Evolutionary conservation across 2,888 invertebrate species (phyloP).

Genomic region (Macaria notata): DNA sequence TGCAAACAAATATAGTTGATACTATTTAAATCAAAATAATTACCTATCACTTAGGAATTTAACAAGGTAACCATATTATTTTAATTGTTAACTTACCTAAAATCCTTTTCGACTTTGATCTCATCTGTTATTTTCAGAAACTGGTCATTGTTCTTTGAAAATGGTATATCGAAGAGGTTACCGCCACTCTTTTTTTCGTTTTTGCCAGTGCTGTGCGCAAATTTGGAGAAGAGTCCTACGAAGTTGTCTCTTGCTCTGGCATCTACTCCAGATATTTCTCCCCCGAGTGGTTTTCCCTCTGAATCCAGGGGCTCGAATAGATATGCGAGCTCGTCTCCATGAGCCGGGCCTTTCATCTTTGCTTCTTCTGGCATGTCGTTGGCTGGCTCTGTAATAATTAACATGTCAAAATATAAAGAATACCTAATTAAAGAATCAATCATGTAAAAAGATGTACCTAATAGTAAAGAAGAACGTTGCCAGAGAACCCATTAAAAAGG

Average conservation of each 20-base stretch:
- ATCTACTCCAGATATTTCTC: conserved; percentile 77
- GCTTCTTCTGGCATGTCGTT: conserved; percentile 31
- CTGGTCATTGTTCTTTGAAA: conserved; percentile 55
- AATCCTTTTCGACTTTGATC: conserved; percentile 60
- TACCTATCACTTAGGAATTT: too few relatives aligned
- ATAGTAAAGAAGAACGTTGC: too few relatives aligned
- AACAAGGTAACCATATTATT: too few relatives aligned
- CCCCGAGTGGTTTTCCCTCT: conserved; percentile 79
- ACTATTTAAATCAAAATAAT: too few relatives aligned
- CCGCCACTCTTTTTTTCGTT: conserved; percentile 33
- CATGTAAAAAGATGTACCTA: too few relatives aligned
- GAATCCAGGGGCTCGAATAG: conserved; percentile 86
- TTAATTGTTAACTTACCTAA: conserved; percentile 49
- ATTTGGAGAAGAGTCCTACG: conserved; percentile 85
- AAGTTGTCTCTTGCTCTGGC: conserved; percentile 84
- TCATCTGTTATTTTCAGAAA: conserved; percentile 59
- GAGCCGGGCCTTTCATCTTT: conserved; percentile 73
- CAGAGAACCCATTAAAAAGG: too few relatives aligned
- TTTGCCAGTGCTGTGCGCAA: conserved; percentile 73
- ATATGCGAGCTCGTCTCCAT: conserved; percentile 88
- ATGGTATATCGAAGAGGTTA: conserved; percentile 46
- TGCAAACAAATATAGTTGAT: too few relatives aligned
- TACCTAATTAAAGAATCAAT: too few relatives aligned
- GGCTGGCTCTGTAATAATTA: conserved; percentile 35
- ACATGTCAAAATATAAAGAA: too few relatives aligned